Evolutionary conservation across 2,888 invertebrate genomes (phyloP).

Genomic region (Galeopsomyia nigrocyanea): DNA sequence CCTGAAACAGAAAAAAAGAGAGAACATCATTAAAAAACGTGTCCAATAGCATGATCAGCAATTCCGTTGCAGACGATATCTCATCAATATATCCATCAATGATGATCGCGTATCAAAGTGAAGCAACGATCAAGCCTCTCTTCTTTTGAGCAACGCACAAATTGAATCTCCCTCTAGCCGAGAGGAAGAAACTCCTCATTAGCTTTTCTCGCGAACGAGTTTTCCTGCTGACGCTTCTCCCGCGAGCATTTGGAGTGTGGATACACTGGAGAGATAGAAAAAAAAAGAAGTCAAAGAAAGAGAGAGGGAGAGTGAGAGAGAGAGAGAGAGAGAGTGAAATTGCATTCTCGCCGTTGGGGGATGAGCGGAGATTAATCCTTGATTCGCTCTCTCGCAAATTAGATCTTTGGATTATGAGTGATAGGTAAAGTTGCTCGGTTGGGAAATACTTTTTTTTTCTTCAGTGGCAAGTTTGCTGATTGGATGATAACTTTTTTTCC

Average conservation of each 20-base stretch:
- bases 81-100: no score
- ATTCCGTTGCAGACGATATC: no score
- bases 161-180: slow-evolving; percentile 16
- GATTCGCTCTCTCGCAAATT: slow-evolving; percentile 19
- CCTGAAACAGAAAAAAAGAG: slow-evolving; percentile 13
- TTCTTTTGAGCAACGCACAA: background rate
- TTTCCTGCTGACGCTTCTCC: slow-evolving; percentile 6
- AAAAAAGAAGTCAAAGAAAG: no score
- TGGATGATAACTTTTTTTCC: no score
- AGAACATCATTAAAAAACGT: no score
- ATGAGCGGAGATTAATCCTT: slow-evolving; percentile 14
- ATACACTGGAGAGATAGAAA: slow-evolving; percentile 4
- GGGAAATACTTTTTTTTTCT: no score
- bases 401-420: slow-evolving; percentile 14
- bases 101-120: no score
- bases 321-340: background rate
- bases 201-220: background rate
- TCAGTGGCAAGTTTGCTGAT: no score
- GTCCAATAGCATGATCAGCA: no score
- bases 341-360: background rate
- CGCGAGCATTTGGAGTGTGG: slow-evolving; percentile 7
- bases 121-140: no score
- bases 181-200: slow-evolving; percentile 34
- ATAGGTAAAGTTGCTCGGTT: no score
- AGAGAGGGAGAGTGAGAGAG: no score